Evolutionary conservation across 2,113 vertebrate species (phyloP), one percentile per base, ranked within the genome.

Genomic region (Paramisgurnus dabryanus): DNA sequence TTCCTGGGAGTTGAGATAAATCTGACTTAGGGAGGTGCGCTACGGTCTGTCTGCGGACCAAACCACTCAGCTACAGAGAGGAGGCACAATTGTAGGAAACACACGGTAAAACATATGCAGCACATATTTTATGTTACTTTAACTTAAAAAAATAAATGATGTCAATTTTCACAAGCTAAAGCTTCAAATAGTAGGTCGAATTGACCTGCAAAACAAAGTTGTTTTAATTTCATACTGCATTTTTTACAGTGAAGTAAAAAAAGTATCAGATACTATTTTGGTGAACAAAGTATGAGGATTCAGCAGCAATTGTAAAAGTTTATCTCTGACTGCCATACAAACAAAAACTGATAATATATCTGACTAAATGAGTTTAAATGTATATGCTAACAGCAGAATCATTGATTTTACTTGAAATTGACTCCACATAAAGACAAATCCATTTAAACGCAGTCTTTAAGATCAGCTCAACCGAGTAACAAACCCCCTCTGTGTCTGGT

Each of bases 1-100:
- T 93, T 93, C 91, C 91, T 93, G 90, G 83, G 90, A 91, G 89
- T 90, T 80, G 82, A 90, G 90, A 91, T 88, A 90, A 92, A 89
- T 92, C 89, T 91, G 90, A 92, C 89, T 92, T 85, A 81, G 88
- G 82, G 87, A 91, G 90, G 90, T 90, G 92, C 90, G 89, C 72
- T 88, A 88, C 89, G 85, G 89, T 87, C 86, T 22, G 80, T 69
- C 91, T 86, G 87, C 1, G 87, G 92, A 81, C 88, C 72, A 90
- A 86, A 92, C 93, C 92, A 94, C 65, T 79, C 79, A 10, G 0
- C 68, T 58, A 45, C 83, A 82, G 73, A 58, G 76, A 6, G 89
- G 89, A 90, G 91, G 67, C 74, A 77, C 85, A 71, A 72, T 84
- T 80, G 79, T 57, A 45, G 45, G 77, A 67, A 53, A 80, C 80